Evolutionary conservation across 2,113 vertebrate genomes (phyloP).

Genomic region (Dromaius novaehollandiae): DNA sequence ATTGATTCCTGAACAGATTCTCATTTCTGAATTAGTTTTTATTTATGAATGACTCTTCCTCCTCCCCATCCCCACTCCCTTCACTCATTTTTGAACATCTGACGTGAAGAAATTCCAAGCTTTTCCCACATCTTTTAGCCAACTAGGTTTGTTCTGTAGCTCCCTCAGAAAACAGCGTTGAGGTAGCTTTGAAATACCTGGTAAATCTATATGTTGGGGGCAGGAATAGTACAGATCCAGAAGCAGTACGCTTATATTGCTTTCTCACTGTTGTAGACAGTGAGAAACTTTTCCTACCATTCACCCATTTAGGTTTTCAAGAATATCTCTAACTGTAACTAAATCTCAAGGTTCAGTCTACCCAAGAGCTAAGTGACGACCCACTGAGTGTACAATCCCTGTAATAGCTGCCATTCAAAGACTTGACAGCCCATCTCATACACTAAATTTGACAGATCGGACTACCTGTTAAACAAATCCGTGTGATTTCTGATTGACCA

Average conservation of each 20-base stretch:
- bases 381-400: not conserved
- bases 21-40: not conserved
- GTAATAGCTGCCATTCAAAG: not conserved
- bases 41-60: not conserved
- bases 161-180: not conserved
- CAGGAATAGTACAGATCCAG: not conserved
- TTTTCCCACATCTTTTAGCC: not conserved
- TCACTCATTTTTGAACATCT: not conserved
- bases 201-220: fast-evolving
- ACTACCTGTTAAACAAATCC: not conserved
- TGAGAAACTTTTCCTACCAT: not conserved
- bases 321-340: not conserved
- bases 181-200: not conserved
- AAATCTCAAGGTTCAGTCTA: not conserved
- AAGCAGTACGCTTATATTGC: not conserved
- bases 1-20: not conserved
- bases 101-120: fast-evolving
- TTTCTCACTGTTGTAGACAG: not conserved
- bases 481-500: not conserved
- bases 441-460: not conserved
- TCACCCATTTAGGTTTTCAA: not conserved
- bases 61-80: fast-evolving
- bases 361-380: not conserved
- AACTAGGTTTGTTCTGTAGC: not conserved
- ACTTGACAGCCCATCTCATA: not conserved